A percentile compares a stretch with the other conserved stretches of the same genome.
Conservation (phyloP, 2,797 vertebrate species). For the Poeciliopsis infans region DNA sequence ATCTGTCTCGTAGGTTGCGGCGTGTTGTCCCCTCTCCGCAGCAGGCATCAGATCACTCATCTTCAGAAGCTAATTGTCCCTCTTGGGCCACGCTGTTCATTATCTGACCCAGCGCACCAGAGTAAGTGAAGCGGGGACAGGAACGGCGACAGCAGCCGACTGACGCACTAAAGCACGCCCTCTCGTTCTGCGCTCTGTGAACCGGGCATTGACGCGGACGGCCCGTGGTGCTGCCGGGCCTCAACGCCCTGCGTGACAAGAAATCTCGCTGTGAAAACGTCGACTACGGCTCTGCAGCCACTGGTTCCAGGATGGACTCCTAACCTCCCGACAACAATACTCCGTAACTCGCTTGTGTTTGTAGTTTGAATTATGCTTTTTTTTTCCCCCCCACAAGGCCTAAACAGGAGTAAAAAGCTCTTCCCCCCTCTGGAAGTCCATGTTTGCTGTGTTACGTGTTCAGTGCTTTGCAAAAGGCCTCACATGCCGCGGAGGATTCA, state of each 20-base stretch:
- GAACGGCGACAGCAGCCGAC: constrained; percentile 40
- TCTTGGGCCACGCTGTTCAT: constrained; percentile 66
- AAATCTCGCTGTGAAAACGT: constrained; percentile 40
- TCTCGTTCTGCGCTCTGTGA: constrained; percentile 28
- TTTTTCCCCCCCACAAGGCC: constrained; percentile 15
- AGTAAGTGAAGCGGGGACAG: constrained; percentile 54
- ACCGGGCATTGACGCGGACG: constrained; percentile 35
- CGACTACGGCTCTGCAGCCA: constrained; percentile 27
- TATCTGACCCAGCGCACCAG: constrained; percentile 62
- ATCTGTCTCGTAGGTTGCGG: constrained; percentile 33
- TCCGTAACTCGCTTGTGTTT: constrained; percentile 34
- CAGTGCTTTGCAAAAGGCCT: neutral
- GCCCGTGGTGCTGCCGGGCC: constrained; percentile 37
- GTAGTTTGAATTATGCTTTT: constrained; percentile 41
- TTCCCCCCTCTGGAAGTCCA: constrained; percentile 26
- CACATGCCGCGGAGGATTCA: neutral
- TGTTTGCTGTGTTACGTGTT: constrained; percentile 12
- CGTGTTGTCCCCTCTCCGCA: constrained; percentile 44
- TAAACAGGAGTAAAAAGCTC: constrained; percentile 19
- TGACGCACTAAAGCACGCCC: constrained; percentile 52
- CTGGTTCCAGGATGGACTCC: constrained; percentile 12
- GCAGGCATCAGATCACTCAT: constrained; percentile 70
- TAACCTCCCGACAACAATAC: constrained; percentile 40
- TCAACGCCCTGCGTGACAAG: constrained; percentile 18
- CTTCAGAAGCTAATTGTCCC: constrained; percentile 76